Conservation (phyloP, 2,113 vertebrate genomes). For the Theristicus caerulescens region DNA sequence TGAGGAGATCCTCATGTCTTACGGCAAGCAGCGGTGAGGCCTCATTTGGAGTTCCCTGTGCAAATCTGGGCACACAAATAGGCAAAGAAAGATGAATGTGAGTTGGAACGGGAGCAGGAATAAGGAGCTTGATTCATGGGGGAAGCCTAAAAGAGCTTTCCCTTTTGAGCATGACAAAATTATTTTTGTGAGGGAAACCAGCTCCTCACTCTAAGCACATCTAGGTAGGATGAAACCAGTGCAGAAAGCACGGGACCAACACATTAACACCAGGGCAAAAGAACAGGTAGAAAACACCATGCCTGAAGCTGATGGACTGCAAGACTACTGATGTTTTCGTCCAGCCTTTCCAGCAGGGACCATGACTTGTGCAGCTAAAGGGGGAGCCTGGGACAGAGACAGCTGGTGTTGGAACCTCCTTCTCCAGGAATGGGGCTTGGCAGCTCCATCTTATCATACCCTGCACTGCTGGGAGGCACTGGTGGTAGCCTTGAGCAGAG, state of each 20-base stretch:
- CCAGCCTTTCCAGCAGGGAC: neutral
- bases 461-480: fast-evolving
- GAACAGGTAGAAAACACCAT: neutral
- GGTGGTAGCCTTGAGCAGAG: neutral
- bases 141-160: neutral
- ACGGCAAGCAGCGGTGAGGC: fast-evolving
- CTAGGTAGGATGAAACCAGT: neutral
- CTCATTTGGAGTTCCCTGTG: neutral
- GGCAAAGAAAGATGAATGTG: neutral
- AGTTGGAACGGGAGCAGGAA: neutral
- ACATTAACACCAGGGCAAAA: neutral
- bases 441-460: neutral
- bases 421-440: neutral
- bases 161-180: neutral
- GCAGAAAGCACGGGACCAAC: neutral
- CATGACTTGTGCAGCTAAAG: neutral
- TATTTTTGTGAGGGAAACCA: neutral
- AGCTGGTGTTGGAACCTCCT: neutral
- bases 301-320: neutral
- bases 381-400: neutral
- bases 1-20: neutral
- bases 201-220: neutral
- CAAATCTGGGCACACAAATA: neutral
- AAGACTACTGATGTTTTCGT: neutral
- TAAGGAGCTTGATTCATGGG: neutral